Evolutionary conservation across 2,113 vertebrate species (phyloP), one percentile per base, ranked within the genome.

Genomic region (Tachysurus fulvidraco): DNA sequence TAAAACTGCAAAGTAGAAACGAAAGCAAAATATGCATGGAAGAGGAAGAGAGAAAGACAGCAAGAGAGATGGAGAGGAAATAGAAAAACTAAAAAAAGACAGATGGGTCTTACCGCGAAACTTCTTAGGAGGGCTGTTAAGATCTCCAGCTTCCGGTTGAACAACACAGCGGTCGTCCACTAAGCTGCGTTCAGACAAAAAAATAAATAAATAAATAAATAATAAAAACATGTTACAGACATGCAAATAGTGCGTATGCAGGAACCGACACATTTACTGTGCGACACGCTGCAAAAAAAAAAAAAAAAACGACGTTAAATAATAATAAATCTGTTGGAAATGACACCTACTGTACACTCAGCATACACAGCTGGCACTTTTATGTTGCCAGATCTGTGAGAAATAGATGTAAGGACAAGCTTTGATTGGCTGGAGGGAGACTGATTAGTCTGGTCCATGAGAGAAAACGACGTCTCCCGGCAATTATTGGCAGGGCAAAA

Each of bases 141-240:
- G 97, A 93, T 99, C 98, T 0, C 98, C 98, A 0, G 97, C 94
- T 92, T 99, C 98, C 57, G 98, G 98, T 91, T 99, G 98, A 0
- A 99, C 98, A 81, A 99, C 98, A 91, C 98, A 99, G 14, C 98
- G 96, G 85, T 99, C 98, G 89, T 99, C 98, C 88, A 99, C 98
- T 88, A 99, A 96, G 90, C 98, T 99, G 94, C 85, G 94, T 86
- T 93, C 84, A 80, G 91, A 64, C 89, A 59, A 81, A 13, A 28
- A 55, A 17, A 30, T 8, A 50, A 7, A 52, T 2, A n/a, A 17
- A 46, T 36, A 41, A n/a, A 19, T 1, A 28, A 50, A 30, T 44
- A 50, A 30, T 44, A 19, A 2, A 41, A 3, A 62, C 44, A 25
- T 2, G 77, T 36, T 44, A 81, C 1, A 21, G 2, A n/a, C 4